These are phyloP conservation scores for Eurystomus gularis DNA, from an alignment of 2,113 vertebrate species.

Conservation along the genomic window DNA sequence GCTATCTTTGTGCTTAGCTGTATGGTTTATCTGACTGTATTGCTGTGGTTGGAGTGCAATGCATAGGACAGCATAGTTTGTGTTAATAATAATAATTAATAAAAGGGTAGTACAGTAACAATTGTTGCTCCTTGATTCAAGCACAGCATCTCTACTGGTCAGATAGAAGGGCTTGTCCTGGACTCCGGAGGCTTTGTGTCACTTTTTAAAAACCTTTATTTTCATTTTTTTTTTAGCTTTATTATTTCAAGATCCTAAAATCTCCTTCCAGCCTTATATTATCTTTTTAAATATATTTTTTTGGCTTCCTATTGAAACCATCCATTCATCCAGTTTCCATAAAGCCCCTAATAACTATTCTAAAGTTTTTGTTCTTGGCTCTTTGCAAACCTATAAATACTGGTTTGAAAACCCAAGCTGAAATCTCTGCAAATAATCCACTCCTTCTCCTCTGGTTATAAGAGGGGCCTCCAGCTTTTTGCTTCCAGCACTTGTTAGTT, in stretches of 20 bases:
- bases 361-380: constrained; percentile 71
- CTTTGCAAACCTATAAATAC: constrained; percentile 69
- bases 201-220: constrained; percentile 19
- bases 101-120: not conserved
- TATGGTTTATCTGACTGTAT: not conserved
- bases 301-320: constrained; percentile 67
- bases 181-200: not conserved
- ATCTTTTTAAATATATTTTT: constrained; percentile 18
- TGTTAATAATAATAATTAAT: not conserved
- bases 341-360: constrained; percentile 77
- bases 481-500: constrained; percentile 47
- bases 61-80: not conserved
- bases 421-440: constrained; percentile 67
- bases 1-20: not conserved
- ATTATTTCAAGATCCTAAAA: constrained; percentile 59
- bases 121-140: not conserved
- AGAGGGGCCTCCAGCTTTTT: not conserved
- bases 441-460: not conserved
- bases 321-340: constrained; percentile 72
- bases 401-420: constrained; percentile 66
- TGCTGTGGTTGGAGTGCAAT: not conserved
- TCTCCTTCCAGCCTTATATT: constrained; percentile 61
- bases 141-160: not conserved
- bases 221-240: constrained; percentile 29
- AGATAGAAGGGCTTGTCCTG: not conserved